Percentiles rank a stretch among this genome's conserved stretches.
phyloP scores from a whole-genome alignment of 2,113 vertebrate genomes.

The Lamprotornis superbus region DNA sequence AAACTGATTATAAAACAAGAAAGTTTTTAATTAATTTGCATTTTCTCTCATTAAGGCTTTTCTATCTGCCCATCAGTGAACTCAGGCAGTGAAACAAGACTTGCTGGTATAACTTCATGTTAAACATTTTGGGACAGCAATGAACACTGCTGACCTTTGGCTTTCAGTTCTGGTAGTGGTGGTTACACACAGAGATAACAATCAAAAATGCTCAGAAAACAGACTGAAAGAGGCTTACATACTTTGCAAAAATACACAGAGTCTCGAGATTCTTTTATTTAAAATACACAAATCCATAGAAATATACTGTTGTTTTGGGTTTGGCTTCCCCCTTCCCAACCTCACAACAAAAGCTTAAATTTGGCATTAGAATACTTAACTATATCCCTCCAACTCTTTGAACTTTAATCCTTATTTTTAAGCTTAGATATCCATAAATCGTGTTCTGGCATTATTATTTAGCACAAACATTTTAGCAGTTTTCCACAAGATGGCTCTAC shows the following conservation, averaged over 20 bases:
- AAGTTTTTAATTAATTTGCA: not conserved
- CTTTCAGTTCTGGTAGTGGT: not conserved
- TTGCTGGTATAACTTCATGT: not conserved
- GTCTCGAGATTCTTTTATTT: not conserved
- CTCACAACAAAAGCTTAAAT: not conserved
- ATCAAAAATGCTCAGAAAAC: not conserved
- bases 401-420: not conserved
- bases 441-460: not conserved
- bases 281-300: not conserved
- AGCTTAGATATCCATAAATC: not conserved
- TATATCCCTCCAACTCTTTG: not conserved
- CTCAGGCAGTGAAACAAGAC: not conserved
- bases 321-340: not conserved
- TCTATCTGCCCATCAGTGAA: not conserved
- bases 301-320: not conserved
- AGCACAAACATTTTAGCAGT: not conserved
- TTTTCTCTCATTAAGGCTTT: not conserved
- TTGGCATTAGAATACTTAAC: not conserved
- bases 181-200: not conserved
- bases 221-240: not conserved
- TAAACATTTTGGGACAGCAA: not conserved
- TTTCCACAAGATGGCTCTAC: conserved; percentile 67
- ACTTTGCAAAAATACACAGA: not conserved
- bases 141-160: not conserved
- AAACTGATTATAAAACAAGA: not conserved